Conservation (phyloP, 2,888 invertebrate species). For the Drosophila ustulata region DNA sequence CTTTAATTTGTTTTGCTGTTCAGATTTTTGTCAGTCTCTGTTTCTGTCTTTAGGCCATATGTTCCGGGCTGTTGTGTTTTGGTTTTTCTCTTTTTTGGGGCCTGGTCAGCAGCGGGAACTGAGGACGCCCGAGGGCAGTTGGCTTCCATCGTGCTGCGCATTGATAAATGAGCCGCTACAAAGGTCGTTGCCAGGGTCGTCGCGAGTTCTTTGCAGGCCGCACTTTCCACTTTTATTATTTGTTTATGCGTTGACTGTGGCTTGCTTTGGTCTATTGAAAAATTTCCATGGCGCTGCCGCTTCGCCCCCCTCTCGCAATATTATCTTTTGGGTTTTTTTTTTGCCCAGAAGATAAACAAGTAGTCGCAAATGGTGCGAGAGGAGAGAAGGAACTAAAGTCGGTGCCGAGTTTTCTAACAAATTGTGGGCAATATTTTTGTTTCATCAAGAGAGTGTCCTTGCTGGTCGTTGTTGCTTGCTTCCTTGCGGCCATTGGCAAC, state of each 20-base stretch:
- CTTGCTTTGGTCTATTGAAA: conserved; percentile 72
- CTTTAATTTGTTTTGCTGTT: conserved; percentile 71
- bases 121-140: conserved; percentile 32
- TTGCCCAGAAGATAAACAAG: conserved; percentile 70
- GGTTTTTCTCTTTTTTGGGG: neutral
- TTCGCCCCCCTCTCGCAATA: neutral
- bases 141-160: conserved; percentile 57
- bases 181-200: conserved; percentile 80
- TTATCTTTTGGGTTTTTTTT: conserved; percentile 2
- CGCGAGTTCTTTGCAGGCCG: conserved; percentile 52
- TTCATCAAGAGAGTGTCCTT: conserved; percentile 73
- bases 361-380: conserved; percentile 69
- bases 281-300: conserved; percentile 26
- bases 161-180: conserved; percentile 75
- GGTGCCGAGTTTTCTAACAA: conserved; percentile 70
- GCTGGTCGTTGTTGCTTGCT: conserved; percentile 2
- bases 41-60: conserved; percentile 44
- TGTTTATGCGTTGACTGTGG: conserved; percentile 71
- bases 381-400: conserved; percentile 35
- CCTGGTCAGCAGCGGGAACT: conserved; percentile 30
- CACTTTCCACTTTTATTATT: conserved; percentile 67
- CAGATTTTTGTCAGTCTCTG: conserved; percentile 30
- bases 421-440: conserved; percentile 80
- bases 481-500: conserved; percentile 64
- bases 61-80: conserved; percentile 35